phyloP scores from a whole-genome alignment of 2,888 invertebrate genomes.

The Conistra vaccinii region DNA sequence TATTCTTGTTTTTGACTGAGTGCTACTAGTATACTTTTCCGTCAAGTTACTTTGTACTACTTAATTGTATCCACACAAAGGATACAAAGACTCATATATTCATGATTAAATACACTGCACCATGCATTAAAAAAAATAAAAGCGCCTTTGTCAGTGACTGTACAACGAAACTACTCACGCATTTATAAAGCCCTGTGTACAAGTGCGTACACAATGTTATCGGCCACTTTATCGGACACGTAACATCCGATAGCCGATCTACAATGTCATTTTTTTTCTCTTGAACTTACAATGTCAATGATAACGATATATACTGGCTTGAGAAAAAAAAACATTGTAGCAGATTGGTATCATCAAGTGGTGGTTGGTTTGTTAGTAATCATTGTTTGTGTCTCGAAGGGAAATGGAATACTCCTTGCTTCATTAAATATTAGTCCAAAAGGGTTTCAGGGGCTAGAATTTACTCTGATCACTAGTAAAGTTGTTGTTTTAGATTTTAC shows the following conservation, averaged over 20 bases:
- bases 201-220: constrained; percentile 67
- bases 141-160: constrained; percentile 21
- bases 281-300: constrained; percentile 63
- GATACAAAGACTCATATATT: background rate
- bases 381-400: background rate
- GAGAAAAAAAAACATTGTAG: constrained; percentile 33
- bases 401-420: background rate
- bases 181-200: constrained; percentile 48
- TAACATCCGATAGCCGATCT: constrained; percentile 66
- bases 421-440: background rate
- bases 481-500: background rate
- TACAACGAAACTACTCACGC: constrained; percentile 38
- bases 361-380: background rate
- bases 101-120: background rate
- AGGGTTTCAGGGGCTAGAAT: background rate
- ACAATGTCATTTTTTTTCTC: constrained; percentile 53
- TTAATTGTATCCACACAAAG: background rate
- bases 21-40: background rate
- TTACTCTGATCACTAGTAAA: background rate
- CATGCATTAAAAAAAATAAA: constrained; percentile 6
- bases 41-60: background rate
- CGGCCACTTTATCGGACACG: constrained; percentile 66
- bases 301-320: constrained; percentile 38
- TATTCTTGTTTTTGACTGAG: background rate
- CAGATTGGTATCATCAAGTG: constrained; percentile 28